Evolutionary conservation across 2,113 vertebrate genomes (phyloP), one percentile per base, ranked within the genome.

Genomic region (Hippolais icterina): DNA sequence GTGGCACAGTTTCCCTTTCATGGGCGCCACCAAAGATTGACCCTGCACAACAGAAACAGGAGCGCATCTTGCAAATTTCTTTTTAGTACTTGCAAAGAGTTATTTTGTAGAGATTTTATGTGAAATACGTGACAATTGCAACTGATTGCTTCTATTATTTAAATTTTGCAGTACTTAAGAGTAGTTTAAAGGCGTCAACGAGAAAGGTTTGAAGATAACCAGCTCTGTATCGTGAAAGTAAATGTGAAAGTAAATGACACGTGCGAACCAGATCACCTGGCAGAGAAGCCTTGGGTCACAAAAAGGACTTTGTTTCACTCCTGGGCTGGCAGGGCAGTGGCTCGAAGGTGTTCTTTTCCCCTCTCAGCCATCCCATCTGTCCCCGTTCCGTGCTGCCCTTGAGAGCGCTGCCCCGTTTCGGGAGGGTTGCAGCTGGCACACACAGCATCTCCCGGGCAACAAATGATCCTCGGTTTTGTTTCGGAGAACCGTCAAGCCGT

Each of bases 391-490:
- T 23, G 65, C 70, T 64, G 68, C 35, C 89, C 86, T 41, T n/a
- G 78, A 7, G 57, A 52, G 76, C 29, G 0, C n/a, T 71, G 24
- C 65, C 81, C 61, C 56, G 61, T 59, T 50, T 19, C 10, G 1
- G 66, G 49, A 75, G 56, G 44, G 35, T 3, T 63, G 84, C 75
- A 86, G 87, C 85, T 90, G 96, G 83, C 79, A 49, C 79, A 16
- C 5, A 2, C 56, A 56, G 83, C 93, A 94, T 92, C 83, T 93
- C 93, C 96, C 69, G 6, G 85, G 92, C 61, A 92, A 93, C 96
- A 79, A 52, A 72, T 5, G 18, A 74, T 64, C 69, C 41, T 4
- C 3, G 80, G 15, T 96, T 89, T 82, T 95, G 93, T 93, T 95
- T 95, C 14, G 6, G 91, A 69, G 61, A 85, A 33, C 74, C n/a